These are phyloP conservation scores for Belgica antarctica DNA, from an alignment of 2,888 invertebrate genomes.

Conservation along the genomic window DNA sequence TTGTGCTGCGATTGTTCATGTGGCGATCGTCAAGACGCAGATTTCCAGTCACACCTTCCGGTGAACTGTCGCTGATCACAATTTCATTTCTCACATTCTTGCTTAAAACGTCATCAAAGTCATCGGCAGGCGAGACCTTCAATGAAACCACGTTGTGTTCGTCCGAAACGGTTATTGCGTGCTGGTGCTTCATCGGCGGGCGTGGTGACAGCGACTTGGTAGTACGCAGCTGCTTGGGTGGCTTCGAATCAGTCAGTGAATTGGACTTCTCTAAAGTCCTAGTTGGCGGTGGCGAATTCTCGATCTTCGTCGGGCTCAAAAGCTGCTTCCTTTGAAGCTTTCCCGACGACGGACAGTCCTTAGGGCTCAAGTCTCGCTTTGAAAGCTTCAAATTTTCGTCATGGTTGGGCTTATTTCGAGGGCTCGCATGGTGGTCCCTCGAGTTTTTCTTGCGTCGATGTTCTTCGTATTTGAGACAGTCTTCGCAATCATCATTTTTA, in stretches of 20 bases:
- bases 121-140: constrained; percentile 49
- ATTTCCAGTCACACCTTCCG: not conserved
- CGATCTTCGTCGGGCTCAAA: constrained; percentile 54
- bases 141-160: constrained; percentile 49
- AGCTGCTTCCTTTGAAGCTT: constrained; percentile 11
- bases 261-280: constrained; percentile 49
- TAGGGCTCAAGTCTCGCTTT: constrained; percentile 47
- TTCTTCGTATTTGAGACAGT: constrained; percentile 13
- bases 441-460: not conserved
- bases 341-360: constrained; percentile 57
- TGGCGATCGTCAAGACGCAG: constrained; percentile 32
- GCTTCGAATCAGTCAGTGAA: constrained; percentile 49
- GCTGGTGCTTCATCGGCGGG: constrained; percentile 49
- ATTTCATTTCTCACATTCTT: constrained; percentile 47
- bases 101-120: constrained; percentile 47
- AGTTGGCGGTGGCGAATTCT: constrained; percentile 55
- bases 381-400: not conserved
- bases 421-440: constrained; percentile 19
- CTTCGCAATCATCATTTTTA: constrained; percentile 24
- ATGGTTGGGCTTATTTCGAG: too few relatives aligned
- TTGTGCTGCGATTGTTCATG: constrained; percentile 50
- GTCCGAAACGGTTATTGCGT: constrained; percentile 49
- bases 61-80: constrained; percentile 47
- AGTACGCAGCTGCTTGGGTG: constrained; percentile 48
- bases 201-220: constrained; percentile 49